Evolutionary conservation across 2,797 vertebrate genomes (phyloP).

Genomic region (Pangasius larnaudii): DNA sequence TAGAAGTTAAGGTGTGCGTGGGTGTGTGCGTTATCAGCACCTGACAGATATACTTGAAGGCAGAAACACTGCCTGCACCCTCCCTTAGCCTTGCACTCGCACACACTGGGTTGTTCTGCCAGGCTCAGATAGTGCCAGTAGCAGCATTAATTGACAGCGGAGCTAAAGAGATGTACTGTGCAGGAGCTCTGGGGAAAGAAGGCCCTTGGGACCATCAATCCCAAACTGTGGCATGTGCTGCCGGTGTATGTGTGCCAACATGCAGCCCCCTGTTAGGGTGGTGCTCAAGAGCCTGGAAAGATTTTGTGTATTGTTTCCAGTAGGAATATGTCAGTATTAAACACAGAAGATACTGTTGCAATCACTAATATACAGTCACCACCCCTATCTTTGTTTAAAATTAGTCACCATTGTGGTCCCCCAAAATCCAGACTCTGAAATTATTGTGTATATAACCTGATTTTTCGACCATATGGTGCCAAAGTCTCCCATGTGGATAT

Average conservation of each 20-base stretch:
- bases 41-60: conserved; percentile 47
- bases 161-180: conserved; percentile 45
- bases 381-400: background rate
- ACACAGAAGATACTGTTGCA: background rate
- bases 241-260: conserved; percentile 2
- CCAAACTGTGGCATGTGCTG: conserved; percentile 10
- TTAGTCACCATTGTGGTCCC: background rate
- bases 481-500: background rate
- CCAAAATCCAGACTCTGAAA: background rate
- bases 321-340: background rate
- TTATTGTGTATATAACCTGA: background rate
- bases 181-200: conserved; percentile 20
- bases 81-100: conserved; percentile 23
- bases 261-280: background rate
- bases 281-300: background rate
- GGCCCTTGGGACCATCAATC: conserved; percentile 37
- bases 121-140: conserved; percentile 42
- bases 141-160: conserved; percentile 51
- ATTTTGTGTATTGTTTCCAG: conserved; percentile 4
- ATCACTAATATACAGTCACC: background rate
- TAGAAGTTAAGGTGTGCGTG: conserved; percentile 49
- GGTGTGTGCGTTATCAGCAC: conserved; percentile 34
- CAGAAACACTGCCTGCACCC: conserved; percentile 35
- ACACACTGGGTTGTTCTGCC: conserved; percentile 31
- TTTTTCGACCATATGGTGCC: background rate